Evolutionary conservation across 2,888 invertebrate genomes (phyloP), one percentile per base, ranked within the genome.

Genomic region (Monochamus alternatus): DNA sequence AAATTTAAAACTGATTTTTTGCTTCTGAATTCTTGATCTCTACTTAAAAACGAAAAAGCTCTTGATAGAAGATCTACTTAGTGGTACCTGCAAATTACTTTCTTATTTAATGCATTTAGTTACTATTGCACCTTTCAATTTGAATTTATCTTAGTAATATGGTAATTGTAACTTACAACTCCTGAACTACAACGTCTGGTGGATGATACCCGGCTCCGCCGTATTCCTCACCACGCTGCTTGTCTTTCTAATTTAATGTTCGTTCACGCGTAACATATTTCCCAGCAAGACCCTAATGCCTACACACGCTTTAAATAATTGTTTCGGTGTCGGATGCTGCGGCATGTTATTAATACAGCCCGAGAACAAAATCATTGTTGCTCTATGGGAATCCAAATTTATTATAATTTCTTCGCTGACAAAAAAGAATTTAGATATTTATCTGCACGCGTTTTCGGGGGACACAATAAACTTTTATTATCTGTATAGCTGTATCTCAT

Each of bases 221-320:
- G 84, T 82, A 83, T 84, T 84, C 85, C 85, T 84, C 85, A 84
- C 85, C 85, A 84, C 82, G 86, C 85, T 85, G 86, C 86, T 85
- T 86, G 86, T 87, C 85, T 85, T 85, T 77, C 86, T 86, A 87
- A 87, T 87, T 87, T 86, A 87, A 86, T 87, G 86, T 86, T 85
- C 86, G 84, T 86, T 86, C 86, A 85, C 87, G 86, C 86, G 84
- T 86, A 87, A 86, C 86, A 84, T 86, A 85, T 84, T 84, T 84
- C 87, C 84, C 86, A 86, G 85, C 86, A 81, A 86, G 86, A 84
- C 81, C 83, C 86, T 86, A 86, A 86, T 86, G 86, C 86, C 86
- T 86, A 86, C 86, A 87, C 85, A 84, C 84, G 85, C 85, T 86
- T 86, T 86, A 86, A 87, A 86, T 86, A 86, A 87, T 86, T 85